Evolutionary conservation across 2,113 vertebrate species (phyloP), one percentile per base, ranked within the genome.

Genomic region (Ammodytes marinus): DNA sequence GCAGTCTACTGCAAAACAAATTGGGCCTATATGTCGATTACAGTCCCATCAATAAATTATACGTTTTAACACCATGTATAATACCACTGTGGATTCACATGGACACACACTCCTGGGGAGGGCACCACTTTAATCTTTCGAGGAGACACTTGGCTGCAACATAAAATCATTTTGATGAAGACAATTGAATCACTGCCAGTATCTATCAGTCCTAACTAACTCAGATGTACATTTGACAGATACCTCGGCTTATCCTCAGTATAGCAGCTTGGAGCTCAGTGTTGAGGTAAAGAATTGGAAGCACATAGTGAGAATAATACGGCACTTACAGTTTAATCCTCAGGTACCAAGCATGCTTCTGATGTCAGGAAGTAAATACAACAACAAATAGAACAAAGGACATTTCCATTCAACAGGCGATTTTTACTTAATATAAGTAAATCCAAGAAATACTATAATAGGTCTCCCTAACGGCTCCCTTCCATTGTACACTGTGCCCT

Each of bases 91-190:
- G 17, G 40, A 82, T 63, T 43, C 10, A 17, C 17, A 27, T 35
- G 12, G 14, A 19, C 14, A 17, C 64, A 60, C 42, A 61, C 3
- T 55, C 27, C 74, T 76, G 6, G n/a, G 46, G 8, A 66, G 19
- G 15, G 14, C 15, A 39, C 37, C 45, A 11, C 37, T 37, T 50
- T 58, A 43, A 43, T 79, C 42, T 46, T 53, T 61, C 55, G 8
- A 53, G 27, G 47, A 61, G 15, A 17, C 47, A 47, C n/a, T 83
- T 65, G 80, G 69, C 69, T 60, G 19, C 55, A 52, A 55, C 49
- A 57, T 46, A 19, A 47, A 69, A 11, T 70, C 9, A 71, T 67
- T 45, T 59, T n/a, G 19, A 82, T 57, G 35, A 37, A 49, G 60
- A 54, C 58, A 68, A 64, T 50, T 43, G 50, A 69, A 72, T 68